These are phyloP conservation scores for Ptychobarbus kaznakovi DNA, from an alignment of 2,797 vertebrate genomes.

Conservation along the genomic window DNA sequence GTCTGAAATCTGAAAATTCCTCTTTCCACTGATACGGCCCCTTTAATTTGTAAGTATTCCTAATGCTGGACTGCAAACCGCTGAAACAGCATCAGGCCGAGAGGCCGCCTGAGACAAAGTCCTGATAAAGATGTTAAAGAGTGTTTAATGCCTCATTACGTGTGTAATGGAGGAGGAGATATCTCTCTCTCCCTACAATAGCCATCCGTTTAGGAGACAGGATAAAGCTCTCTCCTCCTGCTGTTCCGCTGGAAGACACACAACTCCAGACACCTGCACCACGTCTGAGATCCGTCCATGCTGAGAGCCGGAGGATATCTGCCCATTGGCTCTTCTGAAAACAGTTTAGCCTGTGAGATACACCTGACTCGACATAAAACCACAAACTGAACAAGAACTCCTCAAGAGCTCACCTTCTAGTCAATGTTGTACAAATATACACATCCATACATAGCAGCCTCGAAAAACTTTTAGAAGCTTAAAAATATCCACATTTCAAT, in stretches of 20 bases:
- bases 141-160: slow-evolving; percentile 43
- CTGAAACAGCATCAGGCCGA: slow-evolving; percentile 26
- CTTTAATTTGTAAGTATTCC: slow-evolving; percentile 4
- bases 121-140: slow-evolving; percentile 42
- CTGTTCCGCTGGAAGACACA: slow-evolving; percentile 34
- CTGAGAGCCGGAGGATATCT: not conserved
- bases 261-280: slow-evolving; percentile 16
- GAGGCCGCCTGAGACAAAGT: not conserved
- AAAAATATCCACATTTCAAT: not conserved
- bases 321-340: not conserved
- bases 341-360: not conserved
- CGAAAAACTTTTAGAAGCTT: not conserved
- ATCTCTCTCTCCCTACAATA: slow-evolving; percentile 25
- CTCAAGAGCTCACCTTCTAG: not conserved
- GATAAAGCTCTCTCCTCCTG: slow-evolving; percentile 19
- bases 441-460: too few species aligned
- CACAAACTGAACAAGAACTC: not conserved
- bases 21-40: not conserved
- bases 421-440: not conserved
- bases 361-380: not conserved
- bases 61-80: not conserved
- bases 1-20: not conserved
- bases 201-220: slow-evolving; percentile 12
- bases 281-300: not conserved
- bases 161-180: slow-evolving; percentile 38